Evolutionary conservation across 2,888 invertebrate genomes (phyloP).

Genomic region (Acleris literana): DNA sequence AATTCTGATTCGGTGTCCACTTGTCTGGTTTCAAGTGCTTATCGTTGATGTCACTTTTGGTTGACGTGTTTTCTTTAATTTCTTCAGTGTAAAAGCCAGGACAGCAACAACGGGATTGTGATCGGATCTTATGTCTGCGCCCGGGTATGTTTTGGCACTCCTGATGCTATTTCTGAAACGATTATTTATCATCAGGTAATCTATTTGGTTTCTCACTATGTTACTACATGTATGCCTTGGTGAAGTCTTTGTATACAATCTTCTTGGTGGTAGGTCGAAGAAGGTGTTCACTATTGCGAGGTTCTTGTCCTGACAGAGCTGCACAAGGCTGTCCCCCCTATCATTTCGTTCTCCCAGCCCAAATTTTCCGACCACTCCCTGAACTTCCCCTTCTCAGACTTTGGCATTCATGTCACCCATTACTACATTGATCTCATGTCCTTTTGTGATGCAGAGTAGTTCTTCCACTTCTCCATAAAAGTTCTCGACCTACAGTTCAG

Average conservation of each 20-base stretch:
- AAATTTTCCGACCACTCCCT: neutral
- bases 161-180: neutral
- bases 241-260: neutral
- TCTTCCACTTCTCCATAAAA: neutral
- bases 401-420: slow-evolving; percentile 5
- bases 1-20: neutral
- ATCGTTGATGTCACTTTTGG: neutral
- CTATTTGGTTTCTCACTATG: neutral
- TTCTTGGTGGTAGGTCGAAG: neutral
- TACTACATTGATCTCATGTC: neutral
- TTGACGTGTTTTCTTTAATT: neutral
- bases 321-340: neutral
- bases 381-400: neutral
- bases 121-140: neutral
- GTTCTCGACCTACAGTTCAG: neutral
- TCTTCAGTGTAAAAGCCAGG: neutral
- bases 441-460: neutral
- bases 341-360: neutral
- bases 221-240: neutral
- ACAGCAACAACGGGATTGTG: neutral
- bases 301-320: neutral
- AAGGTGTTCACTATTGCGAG: neutral
- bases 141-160: neutral
- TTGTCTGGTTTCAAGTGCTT: neutral
- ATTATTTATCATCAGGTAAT: neutral